Evolutionary conservation across 2,888 invertebrate species (phyloP).

Genomic region (Spisula subtruncata): DNA sequence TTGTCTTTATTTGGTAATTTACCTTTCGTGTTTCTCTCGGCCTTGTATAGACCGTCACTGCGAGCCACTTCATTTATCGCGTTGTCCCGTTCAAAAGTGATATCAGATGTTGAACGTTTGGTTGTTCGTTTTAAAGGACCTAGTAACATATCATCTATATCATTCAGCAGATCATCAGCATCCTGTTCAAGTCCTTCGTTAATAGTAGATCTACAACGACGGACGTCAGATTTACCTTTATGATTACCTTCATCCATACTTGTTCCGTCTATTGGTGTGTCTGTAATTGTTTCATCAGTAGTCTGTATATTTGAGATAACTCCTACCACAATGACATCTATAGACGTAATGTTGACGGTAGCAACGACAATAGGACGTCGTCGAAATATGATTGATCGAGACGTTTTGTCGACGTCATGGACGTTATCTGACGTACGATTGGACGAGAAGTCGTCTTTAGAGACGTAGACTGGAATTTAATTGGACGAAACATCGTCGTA

Average conservation of each 20-base stretch:
- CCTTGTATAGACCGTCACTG: too few relatives aligned
- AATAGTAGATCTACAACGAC: not conserved
- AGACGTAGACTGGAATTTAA: too few relatives aligned
- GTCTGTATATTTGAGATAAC: not conserved
- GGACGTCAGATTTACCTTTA: not conserved
- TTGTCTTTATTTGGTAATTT: too few relatives aligned
- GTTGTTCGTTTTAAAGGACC: too few relatives aligned
- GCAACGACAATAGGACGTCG: not conserved
- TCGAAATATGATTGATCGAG: constrained; percentile 9
- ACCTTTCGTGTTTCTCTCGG: too few relatives aligned
- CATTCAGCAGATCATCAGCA: too few relatives aligned
- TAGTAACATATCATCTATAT: too few relatives aligned
- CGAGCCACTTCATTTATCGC: too few relatives aligned
- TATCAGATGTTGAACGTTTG: too few relatives aligned
- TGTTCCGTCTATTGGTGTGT: not conserved
- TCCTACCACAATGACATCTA: not conserved
- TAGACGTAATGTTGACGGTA: not conserved
- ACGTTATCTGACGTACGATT: not conserved
- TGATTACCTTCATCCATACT: not conserved
- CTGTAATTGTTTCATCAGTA: not conserved
- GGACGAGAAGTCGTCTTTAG: not conserved
- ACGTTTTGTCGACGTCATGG: too few relatives aligned
- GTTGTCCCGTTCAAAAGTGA: too few relatives aligned
- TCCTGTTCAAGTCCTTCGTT: not conserved
- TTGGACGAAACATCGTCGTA: too few relatives aligned